These are phyloP conservation scores for Arenaria interpres DNA, from an alignment of 2,113 vertebrate species.

Conservation along the genomic window DNA sequence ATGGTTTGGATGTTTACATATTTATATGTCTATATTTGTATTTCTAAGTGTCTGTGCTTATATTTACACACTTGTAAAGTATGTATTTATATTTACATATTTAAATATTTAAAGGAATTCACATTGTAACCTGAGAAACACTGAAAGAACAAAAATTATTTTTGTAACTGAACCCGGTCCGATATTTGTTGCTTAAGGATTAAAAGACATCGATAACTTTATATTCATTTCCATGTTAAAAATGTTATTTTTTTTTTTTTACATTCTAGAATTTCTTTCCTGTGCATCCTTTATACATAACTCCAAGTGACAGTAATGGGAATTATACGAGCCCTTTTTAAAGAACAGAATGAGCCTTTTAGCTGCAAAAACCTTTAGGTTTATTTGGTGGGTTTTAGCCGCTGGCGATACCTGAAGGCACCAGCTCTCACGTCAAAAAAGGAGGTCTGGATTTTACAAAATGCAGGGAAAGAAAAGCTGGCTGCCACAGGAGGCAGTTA, in stretches of 20 bases:
- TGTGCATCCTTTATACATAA: not conserved
- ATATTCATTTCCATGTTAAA: not conserved
- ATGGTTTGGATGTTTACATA: not conserved
- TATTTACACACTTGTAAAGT: not conserved
- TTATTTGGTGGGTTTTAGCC: not conserved
- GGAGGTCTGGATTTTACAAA: not conserved
- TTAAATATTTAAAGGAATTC: not conserved
- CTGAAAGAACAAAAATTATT: not conserved
- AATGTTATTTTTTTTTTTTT: not conserved
- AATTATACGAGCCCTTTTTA: not conserved
- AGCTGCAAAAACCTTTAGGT: not conserved
- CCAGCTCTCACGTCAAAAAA: not conserved
- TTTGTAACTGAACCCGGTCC: not conserved
- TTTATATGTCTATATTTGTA: not conserved
- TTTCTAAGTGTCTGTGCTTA: not conserved
- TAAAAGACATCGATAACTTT: not conserved
- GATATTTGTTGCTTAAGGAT: not conserved
- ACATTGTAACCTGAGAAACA: not conserved
- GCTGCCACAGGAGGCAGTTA: not conserved
- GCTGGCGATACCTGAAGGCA: not conserved
- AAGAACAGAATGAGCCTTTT: not conserved
- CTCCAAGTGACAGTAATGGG: not conserved
- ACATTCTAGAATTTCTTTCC: not conserved
- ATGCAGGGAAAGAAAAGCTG: rapidly evolving
- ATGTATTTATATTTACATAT: not conserved